Percentiles rank a stretch among this genome's conserved stretches.
phyloP scores from a whole-genome alignment of 2,888 invertebrate genomes.

The Penaeus monodon region DNA sequence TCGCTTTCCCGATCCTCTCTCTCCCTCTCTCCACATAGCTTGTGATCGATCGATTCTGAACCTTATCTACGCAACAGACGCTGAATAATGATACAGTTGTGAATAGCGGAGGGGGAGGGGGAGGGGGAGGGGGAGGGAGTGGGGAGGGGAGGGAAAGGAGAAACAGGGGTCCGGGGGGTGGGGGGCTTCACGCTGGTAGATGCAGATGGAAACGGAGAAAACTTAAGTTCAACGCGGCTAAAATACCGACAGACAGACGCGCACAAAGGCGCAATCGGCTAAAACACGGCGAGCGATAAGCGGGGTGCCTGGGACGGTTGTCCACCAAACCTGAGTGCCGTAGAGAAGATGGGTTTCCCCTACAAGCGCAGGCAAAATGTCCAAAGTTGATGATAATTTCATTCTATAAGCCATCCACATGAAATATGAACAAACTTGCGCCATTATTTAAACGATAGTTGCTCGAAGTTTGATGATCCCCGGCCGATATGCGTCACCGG shows the following conservation, averaged over 20 bases:
- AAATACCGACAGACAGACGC: too few species aligned
- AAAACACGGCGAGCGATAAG: slow-evolving; percentile 20
- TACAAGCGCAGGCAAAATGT: slow-evolving; percentile 57
- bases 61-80: slow-evolving; percentile 7
- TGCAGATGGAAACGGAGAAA: too few species aligned
- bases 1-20: neutral
- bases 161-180: too few species aligned
- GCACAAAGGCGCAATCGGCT: slow-evolving; percentile 10
- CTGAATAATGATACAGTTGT: neutral
- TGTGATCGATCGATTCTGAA: slow-evolving; percentile 14
- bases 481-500: slow-evolving; percentile 44
- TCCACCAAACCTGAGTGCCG: neutral
- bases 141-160: too few species aligned
- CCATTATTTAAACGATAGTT: slow-evolving; percentile 64
- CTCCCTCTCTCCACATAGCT: neutral
- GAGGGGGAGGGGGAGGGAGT: neutral
- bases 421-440: slow-evolving; percentile 62
- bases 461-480: slow-evolving; percentile 58
- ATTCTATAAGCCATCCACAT: slow-evolving; percentile 63
- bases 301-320: neutral
- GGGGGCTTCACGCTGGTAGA: too few species aligned
- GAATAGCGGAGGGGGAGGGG: neutral
- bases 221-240: too few species aligned
- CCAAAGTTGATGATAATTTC: slow-evolving; percentile 61
- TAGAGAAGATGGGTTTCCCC: slow-evolving; percentile 40